Conservation (phyloP, 1,140 invertebrate genomes). For the Bombus haemorrhoidalis region DNA sequence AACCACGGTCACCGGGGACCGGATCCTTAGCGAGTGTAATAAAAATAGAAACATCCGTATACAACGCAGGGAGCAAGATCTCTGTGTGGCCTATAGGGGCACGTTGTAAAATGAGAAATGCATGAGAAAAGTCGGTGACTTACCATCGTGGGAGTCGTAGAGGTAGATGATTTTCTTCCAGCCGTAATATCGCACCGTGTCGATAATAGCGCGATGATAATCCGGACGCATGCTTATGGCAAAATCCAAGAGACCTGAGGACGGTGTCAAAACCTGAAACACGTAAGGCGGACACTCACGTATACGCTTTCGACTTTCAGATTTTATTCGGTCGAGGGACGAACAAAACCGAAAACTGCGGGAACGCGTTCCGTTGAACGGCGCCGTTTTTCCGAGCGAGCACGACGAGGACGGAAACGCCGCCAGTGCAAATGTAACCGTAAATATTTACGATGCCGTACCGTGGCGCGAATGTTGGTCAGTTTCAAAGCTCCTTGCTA, state of each 20-base stretch:
- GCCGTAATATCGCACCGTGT: conserved; percentile 94
- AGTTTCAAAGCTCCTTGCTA: neutral
- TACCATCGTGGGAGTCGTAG: conserved; percentile 97
- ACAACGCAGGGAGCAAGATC: neutral
- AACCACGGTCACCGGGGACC: conserved; percentile 62
- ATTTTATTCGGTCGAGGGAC: neutral
- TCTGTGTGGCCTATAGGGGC: conserved; percentile 10
- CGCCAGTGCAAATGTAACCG: conserved; percentile 4
- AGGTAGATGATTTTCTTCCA: conserved; percentile 97
- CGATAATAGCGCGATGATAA: conserved; percentile 96
- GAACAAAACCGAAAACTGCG: neutral
- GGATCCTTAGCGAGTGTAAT: conserved; percentile 49
- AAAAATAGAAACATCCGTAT: conserved; percentile 63
- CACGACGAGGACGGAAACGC: neutral
- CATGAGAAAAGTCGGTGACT: conserved; percentile 81
- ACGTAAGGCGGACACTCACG: neutral
- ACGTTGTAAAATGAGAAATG: conserved; percentile 76
- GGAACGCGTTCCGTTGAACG: neutral
- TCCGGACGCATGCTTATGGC: conserved; percentile 97
- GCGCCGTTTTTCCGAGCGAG: neutral
- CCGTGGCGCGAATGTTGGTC: neutral
- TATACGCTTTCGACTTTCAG: conserved; percentile 6
- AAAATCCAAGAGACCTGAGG: conserved; percentile 93
- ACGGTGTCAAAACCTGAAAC: conserved; percentile 88
- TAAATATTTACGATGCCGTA: conserved; percentile 31